Evolutionary conservation across 92 coral and sea anemone genomes (phyloP), one percentile per base, ranked within the genome.

Genomic region (Phenganax marumi): DNA sequence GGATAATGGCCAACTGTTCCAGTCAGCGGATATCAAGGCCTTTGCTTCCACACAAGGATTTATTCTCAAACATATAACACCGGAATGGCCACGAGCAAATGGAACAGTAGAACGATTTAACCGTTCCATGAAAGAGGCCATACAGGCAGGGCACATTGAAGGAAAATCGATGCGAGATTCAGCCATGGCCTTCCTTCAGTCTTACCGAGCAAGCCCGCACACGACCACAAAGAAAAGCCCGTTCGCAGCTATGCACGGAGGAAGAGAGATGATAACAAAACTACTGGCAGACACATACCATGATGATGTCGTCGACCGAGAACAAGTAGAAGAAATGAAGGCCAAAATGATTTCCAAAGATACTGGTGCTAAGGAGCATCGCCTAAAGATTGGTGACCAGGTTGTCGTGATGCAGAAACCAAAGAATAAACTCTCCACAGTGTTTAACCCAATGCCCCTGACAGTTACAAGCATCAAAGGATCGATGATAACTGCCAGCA

Each of bases 271-370:
- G 22, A 56, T 2, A 56, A 56, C 74, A 22, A 75, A 75, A 75
- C 55, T 75, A 52, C 80, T 64, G 51, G 16, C 26, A 0, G 56
- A 22, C 49, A 26, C 21, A 54, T 50, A 19, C 39, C 16, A 18
- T 54, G 80, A 75, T 33, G 64, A 75, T 26, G 33, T 75, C 63
- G 11, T 75, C 33, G 80, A 75, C 50, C 62, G 63, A 75, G 58
- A 75, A n/a, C 24, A 75, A 54, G 63, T 75, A 51, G 54, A 6
- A 10, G 1, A 33, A 26, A 68, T 50, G 14, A 68, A 75, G 33
- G 80, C 64, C 46, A 75, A 75, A 52, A 75, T 75, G 80, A n/a
- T 75, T 56, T 52, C 80, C 80, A 75, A 64, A 75, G 62, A 75
- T 48, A 52, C 80, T 50, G 0, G 21, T 53, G 80, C 80, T 13